These are phyloP conservation scores for Theretra japonica DNA, from an alignment of 2,888 invertebrate genomes.

Conservation along the genomic window DNA sequence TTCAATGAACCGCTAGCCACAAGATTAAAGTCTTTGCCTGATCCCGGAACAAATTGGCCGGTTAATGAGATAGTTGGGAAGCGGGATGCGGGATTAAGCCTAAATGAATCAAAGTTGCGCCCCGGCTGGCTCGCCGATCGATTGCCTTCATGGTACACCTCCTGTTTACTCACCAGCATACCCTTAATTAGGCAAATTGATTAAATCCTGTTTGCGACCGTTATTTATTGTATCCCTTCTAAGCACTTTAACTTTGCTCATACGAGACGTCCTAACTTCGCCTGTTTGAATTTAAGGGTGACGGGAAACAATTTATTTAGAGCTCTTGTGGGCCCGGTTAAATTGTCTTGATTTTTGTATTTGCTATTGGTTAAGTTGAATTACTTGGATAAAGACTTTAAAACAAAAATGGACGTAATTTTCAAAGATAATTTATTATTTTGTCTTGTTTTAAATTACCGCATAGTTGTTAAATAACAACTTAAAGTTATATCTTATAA, in stretches of 20 bases:
- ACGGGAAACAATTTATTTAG: background rate
- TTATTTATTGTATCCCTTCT: conserved; percentile 23
- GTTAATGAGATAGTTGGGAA: conserved; percentile 76
- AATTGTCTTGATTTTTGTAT: too few species aligned
- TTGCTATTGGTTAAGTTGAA: too few species aligned
- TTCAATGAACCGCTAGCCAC: conserved; percentile 51
- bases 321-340: background rate
- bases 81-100: conserved; percentile 67
- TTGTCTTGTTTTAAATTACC: too few species aligned
- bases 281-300: background rate
- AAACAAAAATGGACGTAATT: too few species aligned
- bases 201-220: conserved; percentile 30
- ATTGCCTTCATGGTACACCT: conserved; percentile 52
- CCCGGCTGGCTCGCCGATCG: conserved; percentile 56
- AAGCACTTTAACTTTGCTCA: conserved; percentile 3
- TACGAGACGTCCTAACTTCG: background rate
- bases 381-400: too few species aligned
- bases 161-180: conserved; percentile 42
- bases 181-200: conserved; percentile 43
- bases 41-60: conserved; percentile 76
- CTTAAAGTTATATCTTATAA: too few species aligned
- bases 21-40: conserved; percentile 72
- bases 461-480: too few species aligned
- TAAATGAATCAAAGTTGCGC: conserved; percentile 74
- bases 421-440: too few species aligned